Evolutionary conservation across 2,888 invertebrate genomes (phyloP), one percentile per base, ranked within the genome.

Genomic region (Pterostichus niger): DNA sequence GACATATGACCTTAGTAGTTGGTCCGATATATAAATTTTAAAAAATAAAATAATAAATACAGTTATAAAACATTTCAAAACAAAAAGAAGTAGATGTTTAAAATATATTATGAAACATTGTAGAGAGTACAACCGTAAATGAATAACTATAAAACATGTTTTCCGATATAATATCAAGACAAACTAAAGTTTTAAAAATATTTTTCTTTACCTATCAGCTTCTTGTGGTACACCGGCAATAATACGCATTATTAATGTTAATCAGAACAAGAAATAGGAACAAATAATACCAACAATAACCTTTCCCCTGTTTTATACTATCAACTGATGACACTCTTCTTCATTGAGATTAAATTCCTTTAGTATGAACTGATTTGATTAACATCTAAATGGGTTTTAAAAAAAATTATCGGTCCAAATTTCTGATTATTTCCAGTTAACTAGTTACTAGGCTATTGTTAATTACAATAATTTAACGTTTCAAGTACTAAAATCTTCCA

Each of bases 281-380:
- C 15, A 13, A 56, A 56, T 56, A 13, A 56, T 17, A 17, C 2
- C 17, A 56, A 13, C 24, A 17, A 56, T 17, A 4, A 6, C 24
- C 6, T 17, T 56, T 15, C 9, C 56, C 2, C 9, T 17, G 4
- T 56, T 56, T 56, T 56, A 56, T 56, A 56, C 40, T 17, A 17
- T 13, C 11, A 56, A 56, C n/a, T 56, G 56, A 17, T 56, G 56
- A 56, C 56, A 64, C 35, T 64, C 35, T 33, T 59, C 6, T 54
- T 17, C 10, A 59, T 1, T 59, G 17, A 13, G 59, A 59, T 59
- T 17, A 59, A 59, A 59, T 59, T 59, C 59, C 59, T 17, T 24
- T 10, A 59, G 1, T 17, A 59, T 9, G 9, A 59, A 59, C 17
- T 59, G 4, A 35, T 31, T 33, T 64, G 64, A 64, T 64, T 64